phyloP scores from a whole-genome alignment of 53 echinoderm and acorn worm genomes.

The Luidia sarsii region DNA sequence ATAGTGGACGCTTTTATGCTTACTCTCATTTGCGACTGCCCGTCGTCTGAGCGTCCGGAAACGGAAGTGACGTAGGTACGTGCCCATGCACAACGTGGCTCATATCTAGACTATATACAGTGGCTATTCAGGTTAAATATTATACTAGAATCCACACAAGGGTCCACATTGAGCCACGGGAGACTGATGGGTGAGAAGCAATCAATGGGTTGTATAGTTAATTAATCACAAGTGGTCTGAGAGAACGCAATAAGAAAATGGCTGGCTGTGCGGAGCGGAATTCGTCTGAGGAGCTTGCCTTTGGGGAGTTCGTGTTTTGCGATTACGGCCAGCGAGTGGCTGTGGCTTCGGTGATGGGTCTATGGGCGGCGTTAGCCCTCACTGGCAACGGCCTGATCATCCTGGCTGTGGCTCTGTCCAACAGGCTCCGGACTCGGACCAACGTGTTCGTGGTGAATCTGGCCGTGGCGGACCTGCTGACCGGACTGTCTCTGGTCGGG shows the following conservation, averaged over 20 bases:
- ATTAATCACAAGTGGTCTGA: too few species aligned
- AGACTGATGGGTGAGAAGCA: too few species aligned
- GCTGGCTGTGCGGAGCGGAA: conserved; percentile 1
- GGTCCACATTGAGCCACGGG: too few species aligned
- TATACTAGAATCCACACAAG: too few species aligned
- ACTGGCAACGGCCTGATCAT: conserved; percentile 38
- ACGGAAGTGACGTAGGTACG: too few species aligned
- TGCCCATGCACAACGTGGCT: too few species aligned
- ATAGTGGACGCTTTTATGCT: too few species aligned
- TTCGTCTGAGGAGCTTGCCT: background rate
- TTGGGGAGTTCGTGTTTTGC: conserved; percentile 25
- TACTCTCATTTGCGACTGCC: too few species aligned
- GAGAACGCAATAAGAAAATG: conserved; percentile 23
- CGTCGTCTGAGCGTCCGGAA: too few species aligned
- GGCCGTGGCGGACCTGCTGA: conserved; percentile 44
- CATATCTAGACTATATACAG: too few species aligned
- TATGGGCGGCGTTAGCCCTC: conserved; percentile 17
- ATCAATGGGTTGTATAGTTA: too few species aligned
- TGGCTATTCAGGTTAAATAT: too few species aligned
- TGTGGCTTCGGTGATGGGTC: background rate
- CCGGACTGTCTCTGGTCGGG: conserved; percentile 46
- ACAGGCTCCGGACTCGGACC: conserved; percentile 27
- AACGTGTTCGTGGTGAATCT: conserved; percentile 54
- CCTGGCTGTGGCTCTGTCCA: conserved; percentile 36
- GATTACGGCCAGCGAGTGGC: conserved; percentile 28